A percentile compares a stretch with the other conserved stretches of the same genome.
phyloP scores from a whole-genome alignment of 2,888 invertebrate species.

The Lasioglossum marginatum region DNA sequence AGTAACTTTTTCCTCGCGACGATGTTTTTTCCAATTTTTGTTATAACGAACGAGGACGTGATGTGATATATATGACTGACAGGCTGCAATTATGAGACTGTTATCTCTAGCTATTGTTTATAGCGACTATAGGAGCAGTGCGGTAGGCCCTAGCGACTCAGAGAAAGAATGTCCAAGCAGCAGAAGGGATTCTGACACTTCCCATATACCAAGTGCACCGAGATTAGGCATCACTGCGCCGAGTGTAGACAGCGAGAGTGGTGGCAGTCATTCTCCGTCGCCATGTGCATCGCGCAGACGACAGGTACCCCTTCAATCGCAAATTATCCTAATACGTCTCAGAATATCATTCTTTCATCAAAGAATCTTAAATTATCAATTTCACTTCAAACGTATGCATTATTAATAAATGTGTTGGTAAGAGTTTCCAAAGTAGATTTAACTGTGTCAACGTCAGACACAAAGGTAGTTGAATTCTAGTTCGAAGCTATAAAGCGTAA shows the following conservation, averaged over 20 bases:
- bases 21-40: background rate
- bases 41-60: background rate
- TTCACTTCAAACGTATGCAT: background rate
- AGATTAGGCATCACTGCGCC: constrained; percentile 88
- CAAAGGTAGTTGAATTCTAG: background rate
- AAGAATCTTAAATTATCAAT: background rate
- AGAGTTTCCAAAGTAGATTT: background rate
- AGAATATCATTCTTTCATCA: background rate
- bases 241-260: constrained; percentile 93
- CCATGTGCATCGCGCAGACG: constrained; percentile 92
- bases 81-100: constrained; percentile 60
- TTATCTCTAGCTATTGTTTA: constrained; percentile 82
- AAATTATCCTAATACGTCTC: background rate
- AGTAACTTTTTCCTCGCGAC: background rate
- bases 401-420: background rate
- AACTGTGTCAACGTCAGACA: background rate
- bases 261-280: constrained; percentile 94
- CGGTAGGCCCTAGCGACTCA: constrained; percentile 95
- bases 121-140: constrained; percentile 97
- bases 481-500: background rate
- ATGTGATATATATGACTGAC: background rate
- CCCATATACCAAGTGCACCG: constrained; percentile 84
- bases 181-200: constrained; percentile 88
- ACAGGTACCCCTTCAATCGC: constrained; percentile 86
- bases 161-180: constrained; percentile 93